A percentile compares a stretch with the other conserved stretches of the same genome.
These are phyloP conservation scores for Triplophysa bombifrons DNA, from an alignment of 2,797 vertebrate species.

Conservation along the genomic window DNA sequence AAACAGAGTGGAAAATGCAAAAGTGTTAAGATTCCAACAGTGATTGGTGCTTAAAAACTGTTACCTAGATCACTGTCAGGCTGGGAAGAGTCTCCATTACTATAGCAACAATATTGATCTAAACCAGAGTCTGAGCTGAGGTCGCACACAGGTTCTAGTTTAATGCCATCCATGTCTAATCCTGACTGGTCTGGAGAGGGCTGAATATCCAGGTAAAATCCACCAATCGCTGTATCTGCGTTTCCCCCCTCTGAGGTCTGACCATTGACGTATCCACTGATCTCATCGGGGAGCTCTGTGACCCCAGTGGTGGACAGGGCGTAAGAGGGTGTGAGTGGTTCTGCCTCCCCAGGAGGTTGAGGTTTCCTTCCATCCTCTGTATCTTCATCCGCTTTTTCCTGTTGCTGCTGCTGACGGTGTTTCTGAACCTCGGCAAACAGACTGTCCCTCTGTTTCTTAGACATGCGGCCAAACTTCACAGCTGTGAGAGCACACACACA, in stretches of 20 bases:
- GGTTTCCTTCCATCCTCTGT: slow-evolving; percentile 67
- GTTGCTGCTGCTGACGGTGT: slow-evolving; percentile 87
- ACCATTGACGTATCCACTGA: slow-evolving; percentile 83
- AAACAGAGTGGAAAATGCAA: neutral
- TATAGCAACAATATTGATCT: slow-evolving; percentile 89
- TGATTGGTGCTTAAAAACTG: neutral
- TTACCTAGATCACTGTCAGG: slow-evolving; percentile 88
- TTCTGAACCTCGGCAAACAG: slow-evolving; percentile 93
- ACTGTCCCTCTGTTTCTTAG: slow-evolving; percentile 94
- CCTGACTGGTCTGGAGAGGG: slow-evolving; percentile 93
- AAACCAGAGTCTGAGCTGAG: slow-evolving; percentile 83
- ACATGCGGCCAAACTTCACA: slow-evolving; percentile 97
- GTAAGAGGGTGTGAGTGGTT: slow-evolving; percentile 86
- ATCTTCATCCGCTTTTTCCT: slow-evolving; percentile 63
- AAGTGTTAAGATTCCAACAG: neutral
- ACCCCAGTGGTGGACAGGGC: slow-evolving; percentile 83
- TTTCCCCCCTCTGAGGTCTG: slow-evolving; percentile 85
- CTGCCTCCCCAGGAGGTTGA: slow-evolving; percentile 83
- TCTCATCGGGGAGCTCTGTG: slow-evolving; percentile 86
- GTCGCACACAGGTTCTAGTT: slow-evolving; percentile 90
- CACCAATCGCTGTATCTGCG: slow-evolving; percentile 84
- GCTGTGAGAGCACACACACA: slow-evolving; percentile 72
- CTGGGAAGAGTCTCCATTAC: slow-evolving; percentile 85
- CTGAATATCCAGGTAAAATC: slow-evolving; percentile 92
- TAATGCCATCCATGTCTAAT: slow-evolving; percentile 91